phyloP scores from a whole-genome alignment of 2,888 invertebrate genomes.

The Yponomeuta evonymella region DNA sequence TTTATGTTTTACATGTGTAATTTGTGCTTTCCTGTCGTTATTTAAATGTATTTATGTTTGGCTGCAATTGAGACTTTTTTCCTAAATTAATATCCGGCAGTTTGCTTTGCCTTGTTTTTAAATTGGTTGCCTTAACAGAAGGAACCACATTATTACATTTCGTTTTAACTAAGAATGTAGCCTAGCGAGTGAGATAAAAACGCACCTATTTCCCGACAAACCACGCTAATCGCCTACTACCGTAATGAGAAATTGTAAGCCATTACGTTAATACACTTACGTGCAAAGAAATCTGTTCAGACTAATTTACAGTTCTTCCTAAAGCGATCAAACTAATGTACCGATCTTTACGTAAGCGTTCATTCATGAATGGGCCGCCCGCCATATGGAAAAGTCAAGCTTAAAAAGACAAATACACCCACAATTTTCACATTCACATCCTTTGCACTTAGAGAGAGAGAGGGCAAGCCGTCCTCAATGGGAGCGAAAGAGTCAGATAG shows the following conservation, averaged over 20 bases:
- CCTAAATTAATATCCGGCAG: not conserved
- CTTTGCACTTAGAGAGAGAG: not conserved
- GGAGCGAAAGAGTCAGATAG: conserved; percentile 33
- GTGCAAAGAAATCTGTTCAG: not conserved
- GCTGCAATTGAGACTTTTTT: not conserved
- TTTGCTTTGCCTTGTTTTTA: not conserved
- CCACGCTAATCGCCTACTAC: not conserved
- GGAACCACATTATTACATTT: not conserved
- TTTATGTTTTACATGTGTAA: not conserved
- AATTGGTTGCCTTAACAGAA: not conserved
- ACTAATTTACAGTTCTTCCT: not conserved
- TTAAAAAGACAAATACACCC: conserved; percentile 7
- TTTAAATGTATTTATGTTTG: conserved; percentile 9
- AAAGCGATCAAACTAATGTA: conserved; percentile 1
- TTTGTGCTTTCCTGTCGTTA: conserved; percentile 12
- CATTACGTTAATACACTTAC: not conserved
- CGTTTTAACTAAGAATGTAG: not conserved
- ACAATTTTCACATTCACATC: conserved; percentile 8
- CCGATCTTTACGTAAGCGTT: not conserved
- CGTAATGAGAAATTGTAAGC: not conserved
- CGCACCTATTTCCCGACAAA: not conserved
- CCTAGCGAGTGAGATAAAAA: not conserved
- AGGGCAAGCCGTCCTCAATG: not conserved
- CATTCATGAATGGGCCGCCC: not conserved
- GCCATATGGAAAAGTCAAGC: conserved; percentile 1